phyloP scores from a whole-genome alignment of 2,888 invertebrate species.

The Anticlea derivata region DNA sequence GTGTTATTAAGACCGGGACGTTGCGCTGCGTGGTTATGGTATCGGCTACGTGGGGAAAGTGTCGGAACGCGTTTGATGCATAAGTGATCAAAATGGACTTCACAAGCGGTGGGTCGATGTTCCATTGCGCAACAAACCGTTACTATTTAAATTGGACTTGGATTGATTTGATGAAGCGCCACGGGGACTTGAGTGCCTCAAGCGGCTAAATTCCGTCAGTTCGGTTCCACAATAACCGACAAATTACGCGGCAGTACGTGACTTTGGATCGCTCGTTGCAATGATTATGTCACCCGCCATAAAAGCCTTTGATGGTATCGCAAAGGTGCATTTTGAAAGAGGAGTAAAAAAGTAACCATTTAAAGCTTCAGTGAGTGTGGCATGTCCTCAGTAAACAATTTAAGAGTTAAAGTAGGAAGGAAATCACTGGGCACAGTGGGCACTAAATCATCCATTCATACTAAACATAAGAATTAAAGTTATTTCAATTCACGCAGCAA shows the following conservation, averaged over 20 bases:
- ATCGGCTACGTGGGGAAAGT: conserved; percentile 47
- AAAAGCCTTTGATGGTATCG: conserved; percentile 43
- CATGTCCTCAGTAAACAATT: not conserved
- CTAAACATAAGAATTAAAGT: too few species aligned
- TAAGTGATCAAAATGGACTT: conserved; percentile 74
- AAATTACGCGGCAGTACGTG: conserved; percentile 62
- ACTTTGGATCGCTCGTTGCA: conserved; percentile 52
- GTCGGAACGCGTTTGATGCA: conserved; percentile 76
- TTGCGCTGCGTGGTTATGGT: conserved; percentile 47
- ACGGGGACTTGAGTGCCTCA: conserved; percentile 42
- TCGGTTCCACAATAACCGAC: conserved; percentile 55
- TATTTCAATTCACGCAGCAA: too few species aligned
- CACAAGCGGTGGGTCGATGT: conserved; percentile 67
- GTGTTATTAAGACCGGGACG: conserved; percentile 58
- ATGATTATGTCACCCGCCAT: conserved; percentile 52
- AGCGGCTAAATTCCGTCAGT: conserved; percentile 46
- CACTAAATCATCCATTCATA: conserved; percentile 6
- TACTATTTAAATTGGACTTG: conserved; percentile 77
- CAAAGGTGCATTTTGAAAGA: conserved; percentile 31
- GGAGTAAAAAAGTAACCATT: not conserved
- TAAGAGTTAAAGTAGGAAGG: not conserved
- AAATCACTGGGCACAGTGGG: not conserved
- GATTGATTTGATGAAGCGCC: conserved; percentile 64
- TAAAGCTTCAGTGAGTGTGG: not conserved
- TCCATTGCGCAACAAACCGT: conserved; percentile 76